phyloP scores from a whole-genome alignment of 2,888 invertebrate genomes.

The Xylocampa areola region DNA sequence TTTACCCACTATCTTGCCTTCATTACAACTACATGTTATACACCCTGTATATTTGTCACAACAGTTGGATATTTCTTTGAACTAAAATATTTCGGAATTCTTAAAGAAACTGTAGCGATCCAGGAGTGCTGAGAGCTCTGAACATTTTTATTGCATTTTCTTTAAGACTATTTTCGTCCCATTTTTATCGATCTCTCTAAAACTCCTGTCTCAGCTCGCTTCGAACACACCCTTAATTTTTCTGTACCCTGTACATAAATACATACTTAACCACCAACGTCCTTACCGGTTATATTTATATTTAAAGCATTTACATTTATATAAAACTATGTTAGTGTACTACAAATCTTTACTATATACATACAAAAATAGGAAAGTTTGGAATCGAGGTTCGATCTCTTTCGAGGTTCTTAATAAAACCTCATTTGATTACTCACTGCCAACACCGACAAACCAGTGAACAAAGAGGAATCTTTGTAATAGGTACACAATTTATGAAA shows the following conservation, averaged over 20 bases:
- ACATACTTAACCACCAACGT: slow-evolving; percentile 34
- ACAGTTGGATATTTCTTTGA: too few species aligned
- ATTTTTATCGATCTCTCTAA: too few species aligned
- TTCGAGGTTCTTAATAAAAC: background rate
- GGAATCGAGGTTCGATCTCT: slow-evolving; percentile 1
- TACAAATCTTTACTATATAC: slow-evolving; percentile 46
- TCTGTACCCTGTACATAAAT: slow-evolving; percentile 63
- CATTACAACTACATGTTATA: too few species aligned
- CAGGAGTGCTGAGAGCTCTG: too few species aligned
- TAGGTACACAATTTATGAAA: too few species aligned
- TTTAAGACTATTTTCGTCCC: background rate
- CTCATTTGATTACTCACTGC: background rate
- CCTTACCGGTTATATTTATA: slow-evolving; percentile 55
- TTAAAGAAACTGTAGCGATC: too few species aligned
- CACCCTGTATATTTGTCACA: too few species aligned
- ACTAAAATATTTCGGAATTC: too few species aligned
- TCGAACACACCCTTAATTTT: slow-evolving; percentile 9
- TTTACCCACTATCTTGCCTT: too few species aligned
- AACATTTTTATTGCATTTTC: too few species aligned
- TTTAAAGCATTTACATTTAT: slow-evolving; percentile 66
- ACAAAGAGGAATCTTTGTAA: too few species aligned
- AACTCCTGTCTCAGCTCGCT: background rate
- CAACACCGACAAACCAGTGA: background rate
- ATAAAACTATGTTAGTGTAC: slow-evolving; percentile 49
- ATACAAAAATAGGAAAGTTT: slow-evolving; percentile 40